Conservation (phyloP, 2,888 invertebrate species). For the Epirrita christyi region DNA sequence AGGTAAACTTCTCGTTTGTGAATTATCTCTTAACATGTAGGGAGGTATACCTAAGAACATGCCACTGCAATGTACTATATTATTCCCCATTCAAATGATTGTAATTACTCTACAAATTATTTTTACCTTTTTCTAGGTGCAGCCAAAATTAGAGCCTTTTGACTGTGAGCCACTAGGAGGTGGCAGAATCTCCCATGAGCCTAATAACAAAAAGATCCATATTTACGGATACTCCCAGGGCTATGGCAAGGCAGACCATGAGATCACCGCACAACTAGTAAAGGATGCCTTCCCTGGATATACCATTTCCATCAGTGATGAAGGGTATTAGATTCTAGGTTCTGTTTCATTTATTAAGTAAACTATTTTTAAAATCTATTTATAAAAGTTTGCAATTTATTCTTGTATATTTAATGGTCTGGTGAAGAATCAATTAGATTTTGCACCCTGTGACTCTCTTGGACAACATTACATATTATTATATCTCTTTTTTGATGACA, state of each 20-base stretch:
- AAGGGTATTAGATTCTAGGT: slow-evolving; percentile 87
- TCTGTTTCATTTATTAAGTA: slow-evolving; percentile 3
- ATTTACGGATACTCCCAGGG: slow-evolving; percentile 98
- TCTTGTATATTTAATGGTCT: too few species aligned
- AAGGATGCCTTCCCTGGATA: slow-evolving; percentile 91
- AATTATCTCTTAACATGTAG: too few species aligned
- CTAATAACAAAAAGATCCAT: slow-evolving; percentile 90
- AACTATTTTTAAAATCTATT: too few species aligned
- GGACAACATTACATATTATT: too few species aligned
- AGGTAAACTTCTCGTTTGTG: too few species aligned
- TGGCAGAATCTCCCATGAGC: slow-evolving; percentile 94
- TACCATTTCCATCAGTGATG: slow-evolving; percentile 92
- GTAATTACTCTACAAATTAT: too few species aligned
- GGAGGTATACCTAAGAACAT: too few species aligned
- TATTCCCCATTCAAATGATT: too few species aligned
- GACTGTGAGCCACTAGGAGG: slow-evolving; percentile 95
- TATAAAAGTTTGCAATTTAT: slow-evolving; percentile 1
- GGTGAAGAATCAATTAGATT: too few species aligned
- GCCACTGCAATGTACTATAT: too few species aligned
- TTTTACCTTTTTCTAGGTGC: slow-evolving; percentile 55
- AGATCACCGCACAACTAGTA: slow-evolving; percentile 89
- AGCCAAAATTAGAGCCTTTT: slow-evolving; percentile 74
- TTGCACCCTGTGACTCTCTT: too few species aligned
- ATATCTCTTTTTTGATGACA: too few species aligned
- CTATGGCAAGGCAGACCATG: slow-evolving; percentile 96